Percentiles rank a stretch among this genome's conserved stretches.
phyloP scores from a whole-genome alignment of 2,797 vertebrate genomes.

The Distichodus sexfasciatus region DNA sequence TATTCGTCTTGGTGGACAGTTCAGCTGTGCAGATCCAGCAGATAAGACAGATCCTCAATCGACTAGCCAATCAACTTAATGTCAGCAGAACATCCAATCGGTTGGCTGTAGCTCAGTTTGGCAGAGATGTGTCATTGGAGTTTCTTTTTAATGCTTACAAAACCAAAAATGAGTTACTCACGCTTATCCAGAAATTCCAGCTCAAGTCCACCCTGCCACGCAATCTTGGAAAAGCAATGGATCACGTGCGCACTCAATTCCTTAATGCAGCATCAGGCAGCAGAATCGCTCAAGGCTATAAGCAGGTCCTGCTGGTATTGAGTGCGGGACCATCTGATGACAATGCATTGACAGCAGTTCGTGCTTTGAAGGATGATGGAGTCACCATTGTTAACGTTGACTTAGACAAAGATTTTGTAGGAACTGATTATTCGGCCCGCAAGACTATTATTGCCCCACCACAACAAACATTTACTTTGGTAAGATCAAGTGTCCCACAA shows the following conservation, averaged over 20 bases:
- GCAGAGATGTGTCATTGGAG: slow-evolving; percentile 57
- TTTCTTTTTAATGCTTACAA: slow-evolving; percentile 71
- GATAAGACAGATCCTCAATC: slow-evolving; percentile 56
- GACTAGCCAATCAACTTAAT: slow-evolving; percentile 64
- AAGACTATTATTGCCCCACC: slow-evolving; percentile 39
- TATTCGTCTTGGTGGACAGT: slow-evolving; percentile 80
- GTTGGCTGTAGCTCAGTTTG: slow-evolving; percentile 79
- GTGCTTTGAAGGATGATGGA: slow-evolving; percentile 64
- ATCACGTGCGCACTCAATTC: slow-evolving; percentile 58
- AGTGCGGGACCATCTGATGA: slow-evolving; percentile 71
- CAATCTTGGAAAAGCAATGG: slow-evolving; percentile 68
- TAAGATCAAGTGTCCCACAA: background rate
- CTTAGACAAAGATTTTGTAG: slow-evolving; percentile 30
- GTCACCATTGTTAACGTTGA: slow-evolving; percentile 69
- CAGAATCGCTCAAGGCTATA: slow-evolving; percentile 64
- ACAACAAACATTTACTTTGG: slow-evolving; percentile 36
- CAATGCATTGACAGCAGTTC: slow-evolving; percentile 40
- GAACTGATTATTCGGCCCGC: background rate
- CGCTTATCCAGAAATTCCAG: slow-evolving; percentile 53
- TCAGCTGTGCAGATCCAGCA: slow-evolving; percentile 56
- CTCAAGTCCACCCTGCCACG: slow-evolving; percentile 45
- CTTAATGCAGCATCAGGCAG: slow-evolving; percentile 68
- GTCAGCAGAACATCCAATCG: slow-evolving; percentile 64
- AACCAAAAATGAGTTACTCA: slow-evolving; percentile 58
- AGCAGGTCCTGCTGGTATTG: slow-evolving; percentile 74